Conservation (phyloP, 2,797 vertebrate species). For the Aplochiton taeniatus region DNA sequence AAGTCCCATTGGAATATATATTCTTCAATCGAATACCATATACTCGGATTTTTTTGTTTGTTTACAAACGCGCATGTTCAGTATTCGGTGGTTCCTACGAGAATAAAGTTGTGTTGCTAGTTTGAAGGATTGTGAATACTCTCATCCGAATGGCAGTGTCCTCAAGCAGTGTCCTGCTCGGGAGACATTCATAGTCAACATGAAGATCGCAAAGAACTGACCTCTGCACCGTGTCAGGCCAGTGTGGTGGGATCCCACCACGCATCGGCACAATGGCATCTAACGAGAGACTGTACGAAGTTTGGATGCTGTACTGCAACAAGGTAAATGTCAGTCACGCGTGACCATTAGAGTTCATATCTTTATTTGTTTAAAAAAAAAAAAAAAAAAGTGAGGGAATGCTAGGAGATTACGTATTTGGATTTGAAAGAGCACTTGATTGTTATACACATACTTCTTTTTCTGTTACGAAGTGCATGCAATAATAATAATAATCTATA, state of each 20-base stretch:
- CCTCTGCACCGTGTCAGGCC: constrained; percentile 45
- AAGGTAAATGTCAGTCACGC: constrained; percentile 81
- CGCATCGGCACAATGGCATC: constrained; percentile 85
- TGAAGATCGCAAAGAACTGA: constrained; percentile 68
- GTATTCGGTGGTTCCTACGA: background rate
- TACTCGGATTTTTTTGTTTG: constrained; percentile 5
- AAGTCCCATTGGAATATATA: background rate
- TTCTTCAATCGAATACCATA: background rate
- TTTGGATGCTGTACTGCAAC: constrained; percentile 97
- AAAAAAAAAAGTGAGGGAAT: no score
- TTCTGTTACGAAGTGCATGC: no score
- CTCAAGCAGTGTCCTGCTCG: constrained; percentile 7
- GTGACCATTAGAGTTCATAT: no score
- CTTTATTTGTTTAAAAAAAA: no score
- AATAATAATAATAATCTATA: no score
- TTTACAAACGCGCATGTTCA: background rate
- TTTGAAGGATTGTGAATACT: constrained; percentile 22
- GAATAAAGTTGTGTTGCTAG: background rate
- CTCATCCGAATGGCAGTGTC: constrained; percentile 6
- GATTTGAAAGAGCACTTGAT: no score
- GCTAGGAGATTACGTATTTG: no score
- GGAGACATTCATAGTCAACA: constrained; percentile 45
- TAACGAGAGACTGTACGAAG: constrained; percentile 94
- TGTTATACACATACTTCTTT: no score
- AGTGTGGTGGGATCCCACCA: constrained; percentile 36